phyloP scores from a whole-genome alignment of 1,140 invertebrate species.

The Cyphomyrmex costatus region DNA sequence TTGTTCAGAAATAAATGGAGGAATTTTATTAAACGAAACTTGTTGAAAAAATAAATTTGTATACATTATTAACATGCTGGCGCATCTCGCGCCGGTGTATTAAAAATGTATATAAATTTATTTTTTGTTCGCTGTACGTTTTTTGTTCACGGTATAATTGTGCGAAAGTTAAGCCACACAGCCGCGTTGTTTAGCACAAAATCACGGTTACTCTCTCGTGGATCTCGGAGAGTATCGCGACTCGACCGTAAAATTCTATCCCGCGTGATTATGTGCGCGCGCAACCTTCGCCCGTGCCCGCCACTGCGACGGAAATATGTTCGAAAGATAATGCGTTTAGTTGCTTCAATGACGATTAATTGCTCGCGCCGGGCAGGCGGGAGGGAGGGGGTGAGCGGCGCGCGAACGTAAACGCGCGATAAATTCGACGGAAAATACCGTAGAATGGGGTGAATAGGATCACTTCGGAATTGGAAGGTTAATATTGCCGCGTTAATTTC shows the following conservation, averaged over 20 bases:
- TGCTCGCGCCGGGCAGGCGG: constrained; percentile 49
- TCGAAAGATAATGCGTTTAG: constrained; percentile 66
- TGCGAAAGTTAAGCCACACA: constrained; percentile 38
- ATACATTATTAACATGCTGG: not conserved
- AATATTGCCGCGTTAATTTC: constrained; percentile 65
- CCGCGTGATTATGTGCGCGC: constrained; percentile 61
- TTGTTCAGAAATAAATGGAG: not conserved
- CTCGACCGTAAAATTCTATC: constrained; percentile 63
- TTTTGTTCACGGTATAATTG: constrained; percentile 39
- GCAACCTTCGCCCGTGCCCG: constrained; percentile 36
- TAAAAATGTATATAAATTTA: not conserved
- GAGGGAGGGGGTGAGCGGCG: constrained; percentile 36
- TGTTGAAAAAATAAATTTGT: constrained; percentile 40
- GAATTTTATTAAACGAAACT: not conserved
- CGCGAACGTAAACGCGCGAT: constrained; percentile 63
- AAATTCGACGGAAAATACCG: constrained; percentile 63
- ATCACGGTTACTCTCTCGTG: constrained; percentile 38
- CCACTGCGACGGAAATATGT: constrained; percentile 61
- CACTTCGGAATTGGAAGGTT: constrained; percentile 61
- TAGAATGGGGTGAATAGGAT: constrained; percentile 61
- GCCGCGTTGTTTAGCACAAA: constrained; percentile 45
- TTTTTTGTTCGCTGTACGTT: constrained; percentile 31
- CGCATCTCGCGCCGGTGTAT: not conserved
- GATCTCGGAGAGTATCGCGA: constrained; percentile 58
- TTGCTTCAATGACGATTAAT: constrained; percentile 66